These are phyloP conservation scores for Lasioglossum lativentre DNA, from an alignment of 2,888 invertebrate species.

Conservation along the genomic window DNA sequence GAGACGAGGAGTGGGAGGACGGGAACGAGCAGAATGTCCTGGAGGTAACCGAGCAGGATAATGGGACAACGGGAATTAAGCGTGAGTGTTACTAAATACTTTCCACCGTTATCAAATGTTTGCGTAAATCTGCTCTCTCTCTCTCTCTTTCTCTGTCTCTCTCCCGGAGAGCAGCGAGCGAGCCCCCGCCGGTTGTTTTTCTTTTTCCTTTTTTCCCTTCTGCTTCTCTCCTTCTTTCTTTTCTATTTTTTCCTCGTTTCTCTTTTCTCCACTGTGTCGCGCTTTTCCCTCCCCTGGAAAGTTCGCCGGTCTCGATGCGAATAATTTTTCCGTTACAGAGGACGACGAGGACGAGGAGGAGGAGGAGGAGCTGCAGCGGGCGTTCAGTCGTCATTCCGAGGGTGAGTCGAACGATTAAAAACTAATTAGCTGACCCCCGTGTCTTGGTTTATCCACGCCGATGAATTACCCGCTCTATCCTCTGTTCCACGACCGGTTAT, in stretches of 20 bases:
- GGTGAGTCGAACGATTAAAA: conserved; percentile 66
- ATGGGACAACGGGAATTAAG: conserved; percentile 76
- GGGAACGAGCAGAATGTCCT: conserved; percentile 76
- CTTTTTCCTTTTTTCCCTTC: background rate
- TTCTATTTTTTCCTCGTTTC: background rate
- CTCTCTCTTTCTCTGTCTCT: too few relatives aligned
- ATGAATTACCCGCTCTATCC: background rate
- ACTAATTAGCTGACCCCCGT: background rate
- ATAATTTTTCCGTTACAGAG: conserved; percentile 34
- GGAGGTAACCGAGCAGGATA: conserved; percentile 77
- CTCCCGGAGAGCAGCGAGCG: background rate
- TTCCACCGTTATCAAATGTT: conserved; percentile 40
- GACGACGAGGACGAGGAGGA: conserved; percentile 77
- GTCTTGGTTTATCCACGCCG: background rate
- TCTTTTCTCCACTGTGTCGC: background rate
- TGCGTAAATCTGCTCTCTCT: conserved; percentile 18
- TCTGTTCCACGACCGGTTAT: background rate
- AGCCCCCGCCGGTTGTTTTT: background rate
- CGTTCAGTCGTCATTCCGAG: conserved; percentile 78
- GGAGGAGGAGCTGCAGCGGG: conserved; percentile 77
- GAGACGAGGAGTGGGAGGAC: conserved; percentile 82
- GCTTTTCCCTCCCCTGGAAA: background rate
- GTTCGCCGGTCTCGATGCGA: background rate
- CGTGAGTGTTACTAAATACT: conserved; percentile 73
- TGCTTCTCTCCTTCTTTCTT: background rate